Evolutionary conservation across 2,797 vertebrate species (phyloP).

Genomic region (Prionace glauca): DNA sequence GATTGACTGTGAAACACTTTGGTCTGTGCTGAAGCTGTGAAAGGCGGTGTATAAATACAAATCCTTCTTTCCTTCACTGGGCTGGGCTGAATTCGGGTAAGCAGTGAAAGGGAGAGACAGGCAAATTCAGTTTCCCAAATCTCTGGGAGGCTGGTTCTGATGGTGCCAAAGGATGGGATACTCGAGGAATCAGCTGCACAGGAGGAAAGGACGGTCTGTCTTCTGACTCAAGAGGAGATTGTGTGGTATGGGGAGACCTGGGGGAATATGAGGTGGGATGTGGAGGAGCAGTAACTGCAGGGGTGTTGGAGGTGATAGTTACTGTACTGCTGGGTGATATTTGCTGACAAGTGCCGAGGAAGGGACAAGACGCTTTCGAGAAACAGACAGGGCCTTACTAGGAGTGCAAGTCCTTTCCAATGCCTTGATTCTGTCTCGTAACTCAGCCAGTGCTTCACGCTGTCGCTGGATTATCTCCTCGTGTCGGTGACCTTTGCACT

Average conservation of each 20-base stretch:
- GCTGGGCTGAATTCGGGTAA: neutral
- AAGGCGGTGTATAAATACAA: too few relatives aligned
- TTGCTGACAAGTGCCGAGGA: neutral
- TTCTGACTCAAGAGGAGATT: neutral
- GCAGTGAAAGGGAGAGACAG: neutral
- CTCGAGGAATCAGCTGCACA: neutral
- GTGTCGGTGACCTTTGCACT: slow-evolving; percentile 56
- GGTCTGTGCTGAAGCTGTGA: neutral
- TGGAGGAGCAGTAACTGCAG: neutral
- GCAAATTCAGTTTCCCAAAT: neutral
- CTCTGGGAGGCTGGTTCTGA: neutral
- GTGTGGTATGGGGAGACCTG: neutral
- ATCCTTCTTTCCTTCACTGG: neutral
- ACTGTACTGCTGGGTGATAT: neutral
- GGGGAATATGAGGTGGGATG: neutral
- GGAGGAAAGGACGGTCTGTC: neutral
- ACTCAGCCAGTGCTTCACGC: slow-evolving; percentile 56
- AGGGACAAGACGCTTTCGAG: neutral
- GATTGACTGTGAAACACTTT: neutral
- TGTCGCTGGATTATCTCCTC: slow-evolving; percentile 59
- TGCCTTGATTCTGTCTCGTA: slow-evolving; percentile 51
- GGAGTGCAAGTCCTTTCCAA: slow-evolving; percentile 50
- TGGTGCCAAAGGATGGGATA: neutral
- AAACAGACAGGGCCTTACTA: slow-evolving; percentile 48
- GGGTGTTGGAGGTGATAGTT: neutral